These are phyloP conservation scores for Lepidurus packardi DNA, from an alignment of 1,140 invertebrate genomes.

Conservation along the genomic window DNA sequence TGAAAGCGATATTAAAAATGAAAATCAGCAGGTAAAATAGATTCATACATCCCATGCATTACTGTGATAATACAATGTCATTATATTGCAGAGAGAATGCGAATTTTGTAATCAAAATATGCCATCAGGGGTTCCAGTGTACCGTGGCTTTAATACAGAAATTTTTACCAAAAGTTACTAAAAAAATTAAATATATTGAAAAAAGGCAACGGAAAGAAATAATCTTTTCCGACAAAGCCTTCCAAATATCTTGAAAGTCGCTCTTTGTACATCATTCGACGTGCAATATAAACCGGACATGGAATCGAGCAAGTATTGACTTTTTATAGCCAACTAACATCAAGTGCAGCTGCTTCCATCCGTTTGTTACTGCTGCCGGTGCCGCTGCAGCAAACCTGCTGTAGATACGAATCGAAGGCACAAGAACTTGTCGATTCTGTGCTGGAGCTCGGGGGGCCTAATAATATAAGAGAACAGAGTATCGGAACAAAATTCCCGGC, in stretches of 20 bases:
- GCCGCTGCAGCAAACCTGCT: conserved; percentile 6
- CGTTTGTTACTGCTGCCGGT: neutral
- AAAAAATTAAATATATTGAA: too few relatives aligned
- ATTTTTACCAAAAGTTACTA: too few relatives aligned
- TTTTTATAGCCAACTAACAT: neutral
- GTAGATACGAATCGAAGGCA: neutral
- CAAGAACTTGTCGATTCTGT: neutral
- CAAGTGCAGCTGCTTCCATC: conserved; percentile 8
- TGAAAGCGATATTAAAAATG: too few relatives aligned
- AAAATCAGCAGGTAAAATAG: too few relatives aligned
- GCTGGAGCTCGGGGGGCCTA: neutral
- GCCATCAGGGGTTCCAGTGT: too few relatives aligned
- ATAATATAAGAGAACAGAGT: neutral
- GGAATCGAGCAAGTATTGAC: conserved; percentile 12
- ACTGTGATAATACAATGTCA: too few relatives aligned
- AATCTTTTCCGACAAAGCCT: neutral
- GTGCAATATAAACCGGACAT: neutral
- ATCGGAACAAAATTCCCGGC: neutral
- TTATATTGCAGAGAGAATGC: too few relatives aligned
- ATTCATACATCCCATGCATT: too few relatives aligned
- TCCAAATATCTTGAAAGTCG: neutral
- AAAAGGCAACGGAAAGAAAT: too few relatives aligned
- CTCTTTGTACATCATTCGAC: neutral
- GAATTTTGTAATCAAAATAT: too few relatives aligned
- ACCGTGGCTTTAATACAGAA: too few relatives aligned